Evolutionary conservation across 2,888 invertebrate species (phyloP).

Genomic region (Phrixothrix hirtus): DNA sequence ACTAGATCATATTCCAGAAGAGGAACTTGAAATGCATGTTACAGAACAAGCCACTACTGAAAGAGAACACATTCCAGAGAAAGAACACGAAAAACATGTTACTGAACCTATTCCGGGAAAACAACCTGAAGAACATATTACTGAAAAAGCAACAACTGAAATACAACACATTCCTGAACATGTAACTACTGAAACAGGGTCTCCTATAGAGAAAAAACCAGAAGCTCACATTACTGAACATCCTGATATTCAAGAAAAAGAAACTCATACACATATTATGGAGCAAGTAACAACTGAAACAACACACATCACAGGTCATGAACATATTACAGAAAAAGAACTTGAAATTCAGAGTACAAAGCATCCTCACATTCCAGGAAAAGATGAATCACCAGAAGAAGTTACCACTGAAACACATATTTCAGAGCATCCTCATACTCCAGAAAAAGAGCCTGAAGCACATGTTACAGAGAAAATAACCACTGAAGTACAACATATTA

Average conservation of each 20-base stretch:
- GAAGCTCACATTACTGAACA: slow-evolving; percentile 7
- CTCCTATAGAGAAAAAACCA: slow-evolving; percentile 1
- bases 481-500: slow-evolving; percentile 10
- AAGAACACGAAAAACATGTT: not conserved
- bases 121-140: not conserved
- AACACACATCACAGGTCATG: not conserved
- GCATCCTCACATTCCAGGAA: not conserved
- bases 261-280: not conserved
- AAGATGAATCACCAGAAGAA: slow-evolving; percentile 1
- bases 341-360: not conserved
- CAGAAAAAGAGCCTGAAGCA: not conserved
- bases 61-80: not conserved
- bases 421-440: not conserved
- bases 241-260: not conserved
- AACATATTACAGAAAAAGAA: not conserved
- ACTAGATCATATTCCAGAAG: no score
- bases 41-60: no score
- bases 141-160: slow-evolving; percentile 3
- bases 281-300: not conserved
- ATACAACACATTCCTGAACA: not conserved
- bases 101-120: no score
- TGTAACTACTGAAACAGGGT: not conserved
- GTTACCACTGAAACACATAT: slow-evolving; percentile 9
- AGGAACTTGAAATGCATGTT: no score
- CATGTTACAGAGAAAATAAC: slow-evolving; percentile 14